These are phyloP conservation scores for Bombus haemorrhoidalis DNA, from an alignment of 1,140 invertebrate genomes.

Conservation along the genomic window DNA sequence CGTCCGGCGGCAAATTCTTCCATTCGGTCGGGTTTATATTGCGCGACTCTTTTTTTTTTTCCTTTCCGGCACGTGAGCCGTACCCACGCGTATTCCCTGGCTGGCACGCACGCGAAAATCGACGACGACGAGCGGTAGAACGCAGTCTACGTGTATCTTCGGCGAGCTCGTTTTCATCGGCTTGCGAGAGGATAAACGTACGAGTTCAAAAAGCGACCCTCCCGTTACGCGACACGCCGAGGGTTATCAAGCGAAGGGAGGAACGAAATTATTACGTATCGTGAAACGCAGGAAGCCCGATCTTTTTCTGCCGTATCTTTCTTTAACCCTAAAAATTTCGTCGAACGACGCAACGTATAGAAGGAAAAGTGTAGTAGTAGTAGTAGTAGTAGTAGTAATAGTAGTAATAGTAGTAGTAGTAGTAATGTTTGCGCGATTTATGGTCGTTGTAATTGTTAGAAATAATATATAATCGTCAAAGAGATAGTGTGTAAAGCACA, in stretches of 20 bases:
- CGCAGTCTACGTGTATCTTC: background rate
- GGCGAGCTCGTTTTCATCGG: constrained; percentile 41
- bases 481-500: too few relatives aligned
- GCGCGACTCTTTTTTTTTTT: background rate
- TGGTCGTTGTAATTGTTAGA: background rate
- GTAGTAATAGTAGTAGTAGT: too few relatives aligned
- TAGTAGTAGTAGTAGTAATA: too few relatives aligned
- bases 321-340: background rate
- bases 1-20: background rate
- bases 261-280: constrained; percentile 51
- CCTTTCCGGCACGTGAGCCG: background rate
- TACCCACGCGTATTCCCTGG: background rate
- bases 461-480: too few relatives aligned
- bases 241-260: constrained; percentile 52
- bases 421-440: too few relatives aligned
- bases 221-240: constrained; percentile 4
- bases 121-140: too few relatives aligned
- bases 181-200: constrained; percentile 47
- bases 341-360: background rate
- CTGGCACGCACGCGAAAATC: background rate
- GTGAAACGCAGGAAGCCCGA: constrained; percentile 3
- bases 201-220: constrained; percentile 41
- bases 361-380: too few relatives aligned
- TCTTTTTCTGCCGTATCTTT: constrained; percentile 10
- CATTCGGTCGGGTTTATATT: background rate